These are phyloP conservation scores for Dasyurus viverrinus DNA, from an alignment of 2,113 vertebrate genomes.

Conservation along the genomic window DNA sequence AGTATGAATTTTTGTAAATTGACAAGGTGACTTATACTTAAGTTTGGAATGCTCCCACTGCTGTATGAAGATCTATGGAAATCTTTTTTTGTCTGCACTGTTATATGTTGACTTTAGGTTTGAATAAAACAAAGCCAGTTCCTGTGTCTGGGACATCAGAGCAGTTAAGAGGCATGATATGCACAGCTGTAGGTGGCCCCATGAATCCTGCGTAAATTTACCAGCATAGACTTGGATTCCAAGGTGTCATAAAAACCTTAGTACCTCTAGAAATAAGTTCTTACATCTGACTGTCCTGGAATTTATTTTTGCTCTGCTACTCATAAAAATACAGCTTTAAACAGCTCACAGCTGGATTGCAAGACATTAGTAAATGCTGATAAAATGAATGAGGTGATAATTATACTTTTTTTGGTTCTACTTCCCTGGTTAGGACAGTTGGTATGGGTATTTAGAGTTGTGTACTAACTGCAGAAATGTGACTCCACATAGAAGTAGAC, in stretches of 20 bases:
- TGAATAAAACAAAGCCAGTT: neutral
- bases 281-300: constrained; percentile 41
- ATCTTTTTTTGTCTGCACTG: constrained; percentile 37
- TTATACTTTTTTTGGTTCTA: neutral
- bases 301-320: constrained; percentile 46
- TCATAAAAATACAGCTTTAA: constrained; percentile 16
- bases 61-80: constrained; percentile 66
- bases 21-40: constrained; percentile 30
- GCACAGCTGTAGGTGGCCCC: neutral
- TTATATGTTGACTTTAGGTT: constrained; percentile 34
- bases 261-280: constrained; percentile 52
- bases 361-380: constrained; percentile 32
- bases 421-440: neutral
- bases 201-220: neutral
- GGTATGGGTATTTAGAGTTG: neutral
- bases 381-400: neutral
- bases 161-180: neutral
- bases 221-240: neutral
- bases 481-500: neutral
- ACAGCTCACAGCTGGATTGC: constrained; percentile 29
- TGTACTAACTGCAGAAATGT: neutral
- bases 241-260: constrained; percentile 26
- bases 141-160: neutral
- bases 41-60: constrained; percentile 53
- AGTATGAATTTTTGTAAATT: constrained; percentile 58